Percentiles rank a stretch among this genome's conserved stretches.
These are phyloP conservation scores for Beris chalybata DNA, from an alignment of 2,888 invertebrate genomes.

Conservation along the genomic window DNA sequence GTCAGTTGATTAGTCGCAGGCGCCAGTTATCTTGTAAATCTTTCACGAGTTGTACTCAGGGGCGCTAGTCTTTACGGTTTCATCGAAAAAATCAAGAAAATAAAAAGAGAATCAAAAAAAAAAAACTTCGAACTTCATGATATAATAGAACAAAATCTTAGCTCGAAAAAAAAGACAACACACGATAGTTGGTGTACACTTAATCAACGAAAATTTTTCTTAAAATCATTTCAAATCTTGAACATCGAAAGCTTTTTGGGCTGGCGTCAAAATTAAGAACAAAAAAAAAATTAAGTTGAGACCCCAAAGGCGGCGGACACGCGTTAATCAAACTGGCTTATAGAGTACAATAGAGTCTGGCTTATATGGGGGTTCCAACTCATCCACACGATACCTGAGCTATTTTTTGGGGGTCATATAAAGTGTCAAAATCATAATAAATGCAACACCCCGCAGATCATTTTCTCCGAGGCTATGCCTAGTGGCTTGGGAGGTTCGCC, in stretches of 20 bases:
- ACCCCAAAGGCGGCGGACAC: conserved; percentile 4
- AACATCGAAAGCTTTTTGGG: conserved; percentile 14
- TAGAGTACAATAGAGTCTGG: too few species aligned
- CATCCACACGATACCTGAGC: conserved; percentile 8
- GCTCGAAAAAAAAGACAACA: conserved; percentile 1
- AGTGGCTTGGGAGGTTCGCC: conserved; percentile 24
- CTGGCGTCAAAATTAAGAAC: conserved; percentile 3
- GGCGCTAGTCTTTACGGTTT: not conserved
- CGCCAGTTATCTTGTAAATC: conserved; percentile 32
- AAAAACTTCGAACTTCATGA: not conserved
- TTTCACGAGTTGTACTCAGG: conserved; percentile 19
- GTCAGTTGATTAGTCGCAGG: conserved; percentile 29
- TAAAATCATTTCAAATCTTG: conserved; percentile 21
- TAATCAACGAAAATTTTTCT: conserved; percentile 23
- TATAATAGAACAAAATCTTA: conserved; percentile 11
- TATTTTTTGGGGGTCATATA: conserved; percentile 30
- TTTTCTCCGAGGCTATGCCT: conserved; percentile 35
- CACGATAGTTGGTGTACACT: conserved; percentile 19
- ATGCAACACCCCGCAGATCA: conserved; percentile 40
- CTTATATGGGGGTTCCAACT: not conserved
- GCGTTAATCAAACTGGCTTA: conserved; percentile 21
- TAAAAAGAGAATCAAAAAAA: not conserved
- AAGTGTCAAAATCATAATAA: conserved; percentile 42
- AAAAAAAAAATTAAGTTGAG: too few species aligned
- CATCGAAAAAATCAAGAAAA: not conserved